A percentile compares a stretch with the other conserved stretches of the same genome.
Conservation (phyloP, 1,140 invertebrate species). For the Penaeus chinensis region DNA sequence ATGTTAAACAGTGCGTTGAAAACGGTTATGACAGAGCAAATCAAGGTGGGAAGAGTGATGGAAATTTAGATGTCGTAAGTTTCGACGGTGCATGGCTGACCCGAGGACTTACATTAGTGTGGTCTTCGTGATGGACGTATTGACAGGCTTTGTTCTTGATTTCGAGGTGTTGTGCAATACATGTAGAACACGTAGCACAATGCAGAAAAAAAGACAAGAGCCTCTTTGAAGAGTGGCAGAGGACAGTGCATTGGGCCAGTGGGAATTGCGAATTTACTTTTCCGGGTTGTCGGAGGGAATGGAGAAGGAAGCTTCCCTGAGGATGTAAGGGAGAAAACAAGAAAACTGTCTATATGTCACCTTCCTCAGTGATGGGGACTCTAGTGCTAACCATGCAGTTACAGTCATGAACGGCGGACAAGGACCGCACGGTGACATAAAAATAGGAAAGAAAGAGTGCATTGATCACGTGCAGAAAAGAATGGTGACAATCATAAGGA, state of each 20-base stretch:
- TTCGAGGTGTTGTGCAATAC: slow-evolving; percentile 17
- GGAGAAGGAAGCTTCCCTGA: slow-evolving; percentile 5
- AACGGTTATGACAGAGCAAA: too few species aligned
- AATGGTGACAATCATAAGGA: slow-evolving; percentile 4
- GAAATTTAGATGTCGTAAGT: too few species aligned
- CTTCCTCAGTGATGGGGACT: slow-evolving; percentile 24
- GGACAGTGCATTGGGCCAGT: not conserved
- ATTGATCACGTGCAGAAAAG: slow-evolving; percentile 27
- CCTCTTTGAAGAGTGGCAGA: not conserved
- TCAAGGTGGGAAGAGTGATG: too few species aligned
- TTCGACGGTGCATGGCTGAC: too few species aligned
- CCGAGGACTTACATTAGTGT: not conserved
- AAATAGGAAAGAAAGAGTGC: slow-evolving; percentile 8
- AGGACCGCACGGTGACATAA: not conserved
- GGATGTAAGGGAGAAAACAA: not conserved
- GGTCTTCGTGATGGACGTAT: slow-evolving; percentile 22
- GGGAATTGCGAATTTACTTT: not conserved
- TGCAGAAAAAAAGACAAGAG: not conserved
- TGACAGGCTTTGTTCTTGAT: slow-evolving; percentile 22
- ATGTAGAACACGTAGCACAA: not conserved
- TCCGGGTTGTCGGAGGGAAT: slow-evolving; percentile 13
- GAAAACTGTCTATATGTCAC: not conserved
- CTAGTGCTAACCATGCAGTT: not conserved
- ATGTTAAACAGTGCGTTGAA: too few species aligned
- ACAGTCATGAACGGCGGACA: slow-evolving; percentile 9